Base-by-base conservation (phyloP, 2,888 invertebrate species). In the Mesoligia furuncula region DNA sequence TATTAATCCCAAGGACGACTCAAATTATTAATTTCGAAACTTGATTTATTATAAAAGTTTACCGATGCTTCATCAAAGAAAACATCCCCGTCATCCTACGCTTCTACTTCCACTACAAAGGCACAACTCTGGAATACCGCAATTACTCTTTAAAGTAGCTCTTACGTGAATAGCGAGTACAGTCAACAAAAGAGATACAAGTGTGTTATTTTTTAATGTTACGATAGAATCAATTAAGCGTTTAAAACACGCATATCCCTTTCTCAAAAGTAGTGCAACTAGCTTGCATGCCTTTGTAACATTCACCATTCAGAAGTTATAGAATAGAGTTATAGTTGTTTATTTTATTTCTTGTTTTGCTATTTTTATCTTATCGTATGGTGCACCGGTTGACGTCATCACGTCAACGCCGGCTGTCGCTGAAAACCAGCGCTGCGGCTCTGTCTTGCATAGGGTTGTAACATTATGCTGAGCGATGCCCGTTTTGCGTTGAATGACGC, bases 161-260 rank as follows among this genome's bases (percentile, higher is more conserved):
- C 20, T 69, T 68, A 71, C 71, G 20, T 71, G 36, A 79, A 76
- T 76, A 75, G 73, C 11, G 62, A 78, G 82, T 67, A 45, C 65
- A 62, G 36, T 66, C 45, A 57, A 39, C 54, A 67, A 77, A 66
- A 45, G 2, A 57, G 24, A 20, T 27, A 39, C 31, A 7, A 39
- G 39, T 39, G 39, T 39, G 39, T 39, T 39, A 39, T 39, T 39
- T 31, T n/a, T n/a, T n/a, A n/a, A n/a, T n/a, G n/a, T n/a, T n/a
- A n/a, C n/a, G n/a, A n/a, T n/a, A n/a, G n/a, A n/a, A n/a, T n/a
- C 31, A 31, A 31, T 57, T n/a, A n/a, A 54, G 54, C 54, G n/a
- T n/a, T 11, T 54, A 54, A 57, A 13, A 57, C 57, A 54, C 54
- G 24, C 17, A 13, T 11, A 8, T 48, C 24, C 36, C 1, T 64